Evolutionary conservation across 2,797 vertebrate genomes (phyloP).

Genomic region (Acanthurus lineatus): DNA sequence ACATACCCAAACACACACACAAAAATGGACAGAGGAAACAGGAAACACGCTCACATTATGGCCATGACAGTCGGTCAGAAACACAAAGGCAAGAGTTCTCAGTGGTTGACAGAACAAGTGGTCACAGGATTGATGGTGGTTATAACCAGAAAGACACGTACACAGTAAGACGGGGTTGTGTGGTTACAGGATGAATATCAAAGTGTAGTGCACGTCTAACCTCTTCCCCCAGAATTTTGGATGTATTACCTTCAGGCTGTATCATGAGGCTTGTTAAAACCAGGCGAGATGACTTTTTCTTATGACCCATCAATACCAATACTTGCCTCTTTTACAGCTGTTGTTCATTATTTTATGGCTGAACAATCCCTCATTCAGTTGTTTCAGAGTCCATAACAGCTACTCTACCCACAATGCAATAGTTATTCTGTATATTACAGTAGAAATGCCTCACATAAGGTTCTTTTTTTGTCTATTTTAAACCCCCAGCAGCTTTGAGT

Average conservation of each 20-base stretch:
- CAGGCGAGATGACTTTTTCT: conserved; percentile 30
- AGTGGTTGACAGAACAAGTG: background rate
- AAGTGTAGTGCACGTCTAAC: conserved; percentile 15
- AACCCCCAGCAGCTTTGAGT: background rate
- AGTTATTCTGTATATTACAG: conserved; percentile 10
- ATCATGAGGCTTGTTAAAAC: conserved; percentile 60
- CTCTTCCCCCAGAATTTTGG: background rate
- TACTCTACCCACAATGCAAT: conserved; percentile 30
- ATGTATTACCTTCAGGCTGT: conserved; percentile 41
- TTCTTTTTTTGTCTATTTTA: conserved; percentile 4
- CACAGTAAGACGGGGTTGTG: conserved; percentile 18
- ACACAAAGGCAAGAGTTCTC: conserved; percentile 23
- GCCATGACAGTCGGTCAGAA: conserved; percentile 14
- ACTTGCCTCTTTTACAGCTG: conserved; percentile 14
- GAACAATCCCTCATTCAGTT: conserved; percentile 29
- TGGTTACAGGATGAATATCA: conserved; percentile 44
- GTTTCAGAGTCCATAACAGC: conserved; percentile 29
- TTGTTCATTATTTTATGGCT: conserved; percentile 36
- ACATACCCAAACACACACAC: background rate
- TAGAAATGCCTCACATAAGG: background rate
- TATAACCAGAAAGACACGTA: background rate
- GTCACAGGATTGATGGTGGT: conserved; percentile 26
- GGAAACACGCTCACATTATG: conserved; percentile 51
- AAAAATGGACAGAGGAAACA: conserved; percentile 37
- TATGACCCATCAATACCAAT: conserved; percentile 17